A percentile compares a stretch with the other conserved stretches of the same genome.
Conservation (phyloP, 2,113 vertebrate genomes). For the Cyanoderma ruficeps region DNA sequence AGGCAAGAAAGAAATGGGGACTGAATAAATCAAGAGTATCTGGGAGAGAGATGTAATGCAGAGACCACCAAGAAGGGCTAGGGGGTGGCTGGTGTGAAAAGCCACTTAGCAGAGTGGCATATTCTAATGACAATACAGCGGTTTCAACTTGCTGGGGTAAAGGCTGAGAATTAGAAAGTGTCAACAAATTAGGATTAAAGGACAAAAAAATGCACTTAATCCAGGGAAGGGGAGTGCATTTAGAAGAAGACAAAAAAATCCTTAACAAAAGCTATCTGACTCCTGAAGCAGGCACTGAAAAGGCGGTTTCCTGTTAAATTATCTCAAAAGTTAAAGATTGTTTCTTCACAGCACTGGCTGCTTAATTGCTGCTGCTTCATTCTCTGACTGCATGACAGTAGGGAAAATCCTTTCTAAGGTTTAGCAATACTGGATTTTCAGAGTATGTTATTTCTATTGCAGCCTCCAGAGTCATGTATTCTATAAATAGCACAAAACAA, state of each 20-base stretch:
- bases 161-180: neutral
- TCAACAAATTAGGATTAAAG: neutral
- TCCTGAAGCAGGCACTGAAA: neutral
- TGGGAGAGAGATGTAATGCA: neutral
- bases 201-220: neutral
- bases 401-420: neutral
- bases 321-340: neutral
- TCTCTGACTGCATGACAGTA: neutral
- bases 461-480: neutral
- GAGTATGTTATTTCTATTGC: neutral
- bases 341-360: neutral
- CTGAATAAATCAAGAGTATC: neutral
- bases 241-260: neutral
- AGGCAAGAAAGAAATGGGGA: neutral
- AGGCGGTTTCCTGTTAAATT: neutral
- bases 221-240: neutral
- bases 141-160: neutral
- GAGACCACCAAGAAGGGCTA: neutral
- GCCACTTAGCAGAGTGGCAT: neutral
- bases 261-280: neutral
- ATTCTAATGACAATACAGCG: neutral
- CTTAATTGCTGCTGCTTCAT: neutral
- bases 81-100: neutral
- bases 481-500: neutral
- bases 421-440: neutral